Evolutionary conservation across 2,888 invertebrate species (phyloP).

Genomic region (Trachelus troglodyta): DNA sequence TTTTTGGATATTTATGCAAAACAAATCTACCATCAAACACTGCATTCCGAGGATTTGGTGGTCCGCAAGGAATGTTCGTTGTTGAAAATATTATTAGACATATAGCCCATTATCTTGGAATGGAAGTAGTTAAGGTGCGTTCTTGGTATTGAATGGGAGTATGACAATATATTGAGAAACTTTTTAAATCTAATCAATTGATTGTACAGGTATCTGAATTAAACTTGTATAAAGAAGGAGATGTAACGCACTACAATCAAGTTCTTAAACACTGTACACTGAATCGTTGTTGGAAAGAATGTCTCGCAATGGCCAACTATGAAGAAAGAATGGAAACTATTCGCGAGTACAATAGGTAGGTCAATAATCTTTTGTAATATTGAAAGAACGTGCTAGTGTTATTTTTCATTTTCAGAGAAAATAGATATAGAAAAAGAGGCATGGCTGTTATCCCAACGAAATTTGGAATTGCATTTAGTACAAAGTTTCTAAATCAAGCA

Average conservation of each 20-base stretch:
- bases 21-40: conserved; percentile 94
- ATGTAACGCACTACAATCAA: conserved; percentile 83
- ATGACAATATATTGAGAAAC: conserved; percentile 1
- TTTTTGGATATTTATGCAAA: conserved; percentile 81
- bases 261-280: conserved; percentile 79
- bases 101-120: conserved; percentile 77
- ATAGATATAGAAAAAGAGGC: conserved; percentile 90
- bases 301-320: conserved; percentile 76
- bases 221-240: conserved; percentile 86
- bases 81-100: conserved; percentile 83
- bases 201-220: conserved; percentile 68
- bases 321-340: conserved; percentile 71
- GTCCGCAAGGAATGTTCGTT: conserved; percentile 90
- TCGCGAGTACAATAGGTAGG: conserved; percentile 78
- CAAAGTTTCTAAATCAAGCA: conserved; percentile 82
- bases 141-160: too few species aligned
- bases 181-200: conserved; percentile 1
- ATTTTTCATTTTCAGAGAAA: conserved; percentile 69
- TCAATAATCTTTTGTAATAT: conserved; percentile 17
- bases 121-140: conserved; percentile 74
- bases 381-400: conserved; percentile 4
- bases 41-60: conserved; percentile 93
- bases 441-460: conserved; percentile 84
- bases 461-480: conserved; percentile 86
- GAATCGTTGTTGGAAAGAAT: conserved; percentile 82